Conservation (phyloP, 2,113 vertebrate species). For the Notiomystis cincta region DNA sequence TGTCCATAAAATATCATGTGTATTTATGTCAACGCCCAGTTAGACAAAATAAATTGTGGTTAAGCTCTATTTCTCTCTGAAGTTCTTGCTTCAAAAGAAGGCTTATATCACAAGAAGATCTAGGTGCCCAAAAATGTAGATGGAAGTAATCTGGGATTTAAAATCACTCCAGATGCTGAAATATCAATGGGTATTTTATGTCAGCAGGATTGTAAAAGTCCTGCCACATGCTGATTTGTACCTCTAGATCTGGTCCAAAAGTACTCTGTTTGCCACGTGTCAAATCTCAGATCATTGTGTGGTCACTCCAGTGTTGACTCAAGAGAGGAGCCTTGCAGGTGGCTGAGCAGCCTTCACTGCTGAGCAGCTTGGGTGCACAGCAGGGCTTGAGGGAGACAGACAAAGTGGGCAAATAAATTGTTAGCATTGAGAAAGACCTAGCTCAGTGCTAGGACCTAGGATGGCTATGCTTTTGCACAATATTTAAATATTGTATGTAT, state of each 20-base stretch:
- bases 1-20: background rate
- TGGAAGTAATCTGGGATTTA: background rate
- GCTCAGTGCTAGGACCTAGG: background rate
- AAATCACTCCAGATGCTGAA: background rate
- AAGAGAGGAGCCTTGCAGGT: background rate
- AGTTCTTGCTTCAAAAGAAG: background rate
- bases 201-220: background rate
- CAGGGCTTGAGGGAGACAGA: background rate
- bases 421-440: background rate
- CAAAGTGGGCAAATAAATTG: background rate
- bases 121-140: background rate
- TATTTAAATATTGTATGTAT: no score
- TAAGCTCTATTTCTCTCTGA: background rate
- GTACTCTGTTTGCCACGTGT: background rate
- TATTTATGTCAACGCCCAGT: background rate
- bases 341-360: background rate
- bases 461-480: background rate
- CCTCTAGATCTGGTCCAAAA: background rate
- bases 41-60: background rate
- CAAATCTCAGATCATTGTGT: background rate
- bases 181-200: background rate
- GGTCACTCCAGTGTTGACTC: background rate
- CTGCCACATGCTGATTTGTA: background rate
- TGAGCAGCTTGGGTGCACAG: background rate
- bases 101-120: background rate